Evolutionary conservation across 2,797 vertebrate genomes (phyloP).

Genomic region (Lacerta viridis): DNA sequence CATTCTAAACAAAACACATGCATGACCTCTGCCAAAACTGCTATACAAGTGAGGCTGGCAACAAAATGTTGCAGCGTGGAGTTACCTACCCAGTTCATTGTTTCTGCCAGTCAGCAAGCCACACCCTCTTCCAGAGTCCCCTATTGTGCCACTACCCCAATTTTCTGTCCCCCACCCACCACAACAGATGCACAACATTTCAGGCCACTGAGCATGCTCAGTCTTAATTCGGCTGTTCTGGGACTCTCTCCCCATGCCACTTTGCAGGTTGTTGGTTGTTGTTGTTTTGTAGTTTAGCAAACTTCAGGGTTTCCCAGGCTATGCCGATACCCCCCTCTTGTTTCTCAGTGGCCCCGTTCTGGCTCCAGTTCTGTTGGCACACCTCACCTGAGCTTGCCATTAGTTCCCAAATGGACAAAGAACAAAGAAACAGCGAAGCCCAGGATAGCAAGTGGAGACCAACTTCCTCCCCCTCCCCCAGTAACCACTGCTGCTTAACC

Average conservation of each 20-base stretch:
- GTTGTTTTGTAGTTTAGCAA: neutral
- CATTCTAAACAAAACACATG: neutral
- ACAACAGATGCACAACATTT: neutral
- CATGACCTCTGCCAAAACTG: neutral
- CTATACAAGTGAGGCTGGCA: neutral
- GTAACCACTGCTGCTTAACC: too few species aligned
- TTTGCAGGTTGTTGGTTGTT: too few species aligned
- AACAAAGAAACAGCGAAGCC: neutral
- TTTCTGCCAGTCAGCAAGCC: neutral
- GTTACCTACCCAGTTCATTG: neutral
- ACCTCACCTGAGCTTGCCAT: neutral
- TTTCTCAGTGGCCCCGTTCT: neutral
- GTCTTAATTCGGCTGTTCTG: neutral
- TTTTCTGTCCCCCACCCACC: neutral
- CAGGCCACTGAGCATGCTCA: neutral
- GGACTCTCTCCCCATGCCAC: too few species aligned
- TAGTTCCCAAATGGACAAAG: neutral
- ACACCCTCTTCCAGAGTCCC: neutral
- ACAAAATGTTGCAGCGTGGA: neutral
- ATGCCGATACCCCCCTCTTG: neutral
- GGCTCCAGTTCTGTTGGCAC: neutral
- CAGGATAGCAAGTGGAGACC: neutral
- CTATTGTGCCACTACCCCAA: neutral
- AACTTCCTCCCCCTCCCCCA: neutral
- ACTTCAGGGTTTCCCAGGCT: neutral